Base-by-base conservation (phyloP, 2,113 vertebrate species). In the Fregata magnificens region DNA sequence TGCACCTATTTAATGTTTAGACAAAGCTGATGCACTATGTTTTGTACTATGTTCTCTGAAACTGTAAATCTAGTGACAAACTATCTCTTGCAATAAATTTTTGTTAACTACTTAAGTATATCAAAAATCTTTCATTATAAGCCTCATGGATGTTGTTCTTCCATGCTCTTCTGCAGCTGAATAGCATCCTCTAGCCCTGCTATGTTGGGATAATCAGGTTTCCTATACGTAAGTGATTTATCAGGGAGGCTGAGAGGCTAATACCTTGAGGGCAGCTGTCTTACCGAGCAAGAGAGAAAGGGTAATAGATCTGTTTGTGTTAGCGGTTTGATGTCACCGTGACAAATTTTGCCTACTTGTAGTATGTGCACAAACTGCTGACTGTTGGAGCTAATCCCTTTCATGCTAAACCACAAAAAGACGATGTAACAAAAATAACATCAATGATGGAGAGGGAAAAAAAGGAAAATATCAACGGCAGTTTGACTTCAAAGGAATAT, bases 11-110 rank as follows among this genome's bases (percentile, higher is more conserved):
- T 98, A 97, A 98, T 96, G 97, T 98, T 98, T 98, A 98, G 98
- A 98, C 86, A 98, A 98, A 98, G 97, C 98, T 87, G 93, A 98
- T 97, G 95, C 97, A 98, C 98, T 98, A 98, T 98, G 98, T 98
- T 98, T 98, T 98, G 98, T 98, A 98, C 92, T 90, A 97, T 95
- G 97, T 98, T 98, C 97, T 97, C 97, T 96, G 96, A 98, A 98
- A 98, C 96, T 98, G 97, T 98, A 98, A 98, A 98, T 97, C 97
- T 97, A 95, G 98, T 98, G 97, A 98, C 95, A 95, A 98, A 97
- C 96, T 98, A 96, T 98, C 97, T 98, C 98, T 98, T 98, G 98
- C 98, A 98, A 98, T 98, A 98, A 98, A 98, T 97, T 98, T 98
- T 97, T 98, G 98, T 98, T 98, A 98, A 98, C 82, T 97, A 98